Conservation (phyloP, 2,113 vertebrate genomes). For the Nibea coibor region DNA sequence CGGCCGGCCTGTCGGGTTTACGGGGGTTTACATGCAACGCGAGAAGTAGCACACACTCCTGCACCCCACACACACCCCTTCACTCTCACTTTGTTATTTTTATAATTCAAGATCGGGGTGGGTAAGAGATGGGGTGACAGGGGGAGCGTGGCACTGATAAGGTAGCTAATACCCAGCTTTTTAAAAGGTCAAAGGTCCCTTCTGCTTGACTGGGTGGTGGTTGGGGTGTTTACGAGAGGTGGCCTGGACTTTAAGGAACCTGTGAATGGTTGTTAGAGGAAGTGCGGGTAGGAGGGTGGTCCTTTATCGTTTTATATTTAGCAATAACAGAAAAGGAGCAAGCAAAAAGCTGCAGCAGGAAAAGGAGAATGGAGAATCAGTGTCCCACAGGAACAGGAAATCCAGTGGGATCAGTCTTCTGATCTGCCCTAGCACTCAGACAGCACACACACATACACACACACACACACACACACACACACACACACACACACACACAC, state of each 20-base stretch:
- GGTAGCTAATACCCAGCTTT: constrained; percentile 76
- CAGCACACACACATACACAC: too few relatives aligned
- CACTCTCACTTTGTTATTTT: constrained; percentile 74
- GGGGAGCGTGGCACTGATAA: constrained; percentile 82
- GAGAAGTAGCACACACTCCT: constrained; percentile 57
- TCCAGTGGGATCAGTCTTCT: constrained; percentile 69
- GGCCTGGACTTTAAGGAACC: background rate
- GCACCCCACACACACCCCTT: background rate
- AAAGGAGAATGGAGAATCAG: constrained; percentile 40
- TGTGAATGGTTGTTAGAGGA: background rate
- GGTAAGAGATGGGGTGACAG: constrained; percentile 66
- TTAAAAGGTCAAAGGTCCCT: constrained; percentile 71
- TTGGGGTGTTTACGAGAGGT: background rate
- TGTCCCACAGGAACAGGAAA: constrained; percentile 70
- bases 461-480: constrained; percentile 53
- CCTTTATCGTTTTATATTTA: constrained; percentile 23
- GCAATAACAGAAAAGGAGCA: background rate
- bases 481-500: constrained; percentile 54
- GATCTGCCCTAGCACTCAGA: constrained; percentile 66
- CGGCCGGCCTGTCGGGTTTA: constrained; percentile 31
- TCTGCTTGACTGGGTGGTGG: constrained; percentile 32
- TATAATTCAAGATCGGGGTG: constrained; percentile 61
- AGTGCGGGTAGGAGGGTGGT: background rate
- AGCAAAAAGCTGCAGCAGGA: constrained; percentile 15
- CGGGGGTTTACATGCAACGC: constrained; percentile 59